These are phyloP conservation scores for Drosophila nigrodunni DNA, from an alignment of 1,140 invertebrate genomes.

Conservation along the genomic window DNA sequence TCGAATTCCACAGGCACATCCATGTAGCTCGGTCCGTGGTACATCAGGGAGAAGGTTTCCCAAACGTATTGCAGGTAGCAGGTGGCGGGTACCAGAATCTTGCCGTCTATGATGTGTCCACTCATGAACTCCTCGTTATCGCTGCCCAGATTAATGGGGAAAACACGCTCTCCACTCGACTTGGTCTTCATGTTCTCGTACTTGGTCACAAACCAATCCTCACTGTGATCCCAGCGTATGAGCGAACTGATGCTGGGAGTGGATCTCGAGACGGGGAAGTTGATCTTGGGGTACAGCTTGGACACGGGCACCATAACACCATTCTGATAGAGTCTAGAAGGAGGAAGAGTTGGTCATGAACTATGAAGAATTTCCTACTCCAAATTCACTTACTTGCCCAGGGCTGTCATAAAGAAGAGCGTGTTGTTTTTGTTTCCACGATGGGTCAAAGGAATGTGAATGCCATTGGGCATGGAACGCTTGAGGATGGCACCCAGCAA, in stretches of 20 bases:
- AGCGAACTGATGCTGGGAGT: constrained; percentile 92
- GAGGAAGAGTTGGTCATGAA: background rate
- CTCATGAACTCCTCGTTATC: constrained; percentile 91
- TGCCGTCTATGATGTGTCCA: constrained; percentile 95
- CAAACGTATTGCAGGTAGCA: constrained; percentile 94
- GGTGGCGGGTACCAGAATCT: constrained; percentile 95
- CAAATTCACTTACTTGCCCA: constrained; percentile 88
- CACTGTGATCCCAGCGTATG: constrained; percentile 95
- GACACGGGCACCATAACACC: constrained; percentile 85
- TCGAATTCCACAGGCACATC: constrained; percentile 94
- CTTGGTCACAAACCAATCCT: constrained; percentile 88
- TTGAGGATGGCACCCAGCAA: constrained; percentile 90
- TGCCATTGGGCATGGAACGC: constrained; percentile 86
- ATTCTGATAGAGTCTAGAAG: constrained; percentile 63
- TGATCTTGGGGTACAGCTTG: constrained; percentile 87
- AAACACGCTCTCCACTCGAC: constrained; percentile 86
- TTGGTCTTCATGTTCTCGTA: constrained; percentile 84
- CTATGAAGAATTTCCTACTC: background rate
- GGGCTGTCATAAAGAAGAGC: constrained; percentile 88
- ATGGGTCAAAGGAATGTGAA: constrained; percentile 92
- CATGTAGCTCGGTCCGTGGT: constrained; percentile 88
- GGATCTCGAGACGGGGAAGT: constrained; percentile 92
- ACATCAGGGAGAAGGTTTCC: constrained; percentile 93
- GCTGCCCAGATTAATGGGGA: constrained; percentile 88
- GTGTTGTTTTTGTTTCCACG: constrained; percentile 90